Evolutionary conservation across 2,888 invertebrate species (phyloP).

Genomic region (Chouioia cunea): DNA sequence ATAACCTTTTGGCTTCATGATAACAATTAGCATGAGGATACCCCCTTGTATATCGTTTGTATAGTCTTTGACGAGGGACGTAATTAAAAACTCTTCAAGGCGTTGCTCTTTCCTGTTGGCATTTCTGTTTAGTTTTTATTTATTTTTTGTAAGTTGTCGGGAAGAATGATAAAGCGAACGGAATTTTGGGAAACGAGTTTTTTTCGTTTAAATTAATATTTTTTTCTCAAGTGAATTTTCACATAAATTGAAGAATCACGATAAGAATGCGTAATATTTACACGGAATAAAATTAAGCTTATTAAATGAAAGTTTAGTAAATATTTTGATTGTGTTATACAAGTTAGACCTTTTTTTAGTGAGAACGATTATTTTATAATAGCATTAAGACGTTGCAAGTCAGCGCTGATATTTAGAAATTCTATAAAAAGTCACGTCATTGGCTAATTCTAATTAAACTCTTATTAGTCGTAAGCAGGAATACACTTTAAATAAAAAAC

Average conservation of each 20-base stretch:
- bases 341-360: conserved; percentile 4
- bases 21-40: conserved; percentile 33
- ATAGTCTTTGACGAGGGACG: conserved; percentile 3
- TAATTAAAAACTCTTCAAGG: conserved; percentile 16
- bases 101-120: not conserved
- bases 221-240: no score
- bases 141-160: no score
- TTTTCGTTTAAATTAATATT: no score
- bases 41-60: conserved; percentile 17
- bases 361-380: conserved; percentile 15
- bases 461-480: not conserved
- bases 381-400: conserved; percentile 5
- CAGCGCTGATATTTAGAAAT: conserved; percentile 23
- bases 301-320: conserved; percentile 29
- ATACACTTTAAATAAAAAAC: not conserved
- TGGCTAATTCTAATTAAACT: conserved; percentile 30
- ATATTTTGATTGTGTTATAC: conserved; percentile 3
- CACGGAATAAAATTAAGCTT: no score
- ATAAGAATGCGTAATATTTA: no score
- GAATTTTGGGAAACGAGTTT: no score
- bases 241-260: no score
- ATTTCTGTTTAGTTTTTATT: not conserved
- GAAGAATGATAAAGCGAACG: no score
- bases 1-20: conserved; percentile 41
- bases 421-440: conserved; percentile 7